These are phyloP conservation scores for Noctuana brunneofusca DNA, from an alignment of 2,888 invertebrate species.

Conservation along the genomic window DNA sequence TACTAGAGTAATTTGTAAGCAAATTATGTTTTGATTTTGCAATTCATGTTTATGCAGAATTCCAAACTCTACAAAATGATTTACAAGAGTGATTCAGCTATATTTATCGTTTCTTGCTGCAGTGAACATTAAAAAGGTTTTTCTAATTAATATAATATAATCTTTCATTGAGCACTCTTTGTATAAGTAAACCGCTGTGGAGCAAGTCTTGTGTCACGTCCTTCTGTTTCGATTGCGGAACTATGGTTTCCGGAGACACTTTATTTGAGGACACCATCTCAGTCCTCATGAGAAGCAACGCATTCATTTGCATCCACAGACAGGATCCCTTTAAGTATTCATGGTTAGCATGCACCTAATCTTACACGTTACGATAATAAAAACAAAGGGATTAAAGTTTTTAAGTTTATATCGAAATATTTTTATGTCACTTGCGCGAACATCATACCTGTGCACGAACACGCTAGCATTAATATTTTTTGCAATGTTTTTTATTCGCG, in stretches of 20 bases:
- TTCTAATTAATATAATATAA: neutral
- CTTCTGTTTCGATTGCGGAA: no score
- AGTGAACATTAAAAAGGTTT: neutral
- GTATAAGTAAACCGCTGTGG: no score
- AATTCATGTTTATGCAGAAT: constrained; percentile 29
- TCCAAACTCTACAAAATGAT: constrained; percentile 17
- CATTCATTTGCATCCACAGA: no score
- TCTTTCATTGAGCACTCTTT: no score
- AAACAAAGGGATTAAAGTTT: neutral
- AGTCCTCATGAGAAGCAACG: no score
- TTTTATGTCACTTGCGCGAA: neutral
- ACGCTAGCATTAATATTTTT: constrained; percentile 10
- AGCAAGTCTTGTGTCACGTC: no score
- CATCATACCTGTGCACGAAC: neutral
- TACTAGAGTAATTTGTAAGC: constrained; percentile 21
- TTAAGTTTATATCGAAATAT: neutral
- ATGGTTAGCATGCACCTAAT: no score
- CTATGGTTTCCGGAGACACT: no score
- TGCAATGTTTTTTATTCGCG: constrained; percentile 47
- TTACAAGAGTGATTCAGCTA: constrained; percentile 24
- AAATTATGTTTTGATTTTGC: constrained; percentile 30
- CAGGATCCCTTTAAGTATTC: no score
- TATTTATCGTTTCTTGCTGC: constrained; percentile 36
- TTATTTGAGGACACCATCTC: no score
- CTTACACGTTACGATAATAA: no score